Conservation (phyloP, 53 echinoderm and acorn worm species). For the Apostichopus leukothele region DNA sequence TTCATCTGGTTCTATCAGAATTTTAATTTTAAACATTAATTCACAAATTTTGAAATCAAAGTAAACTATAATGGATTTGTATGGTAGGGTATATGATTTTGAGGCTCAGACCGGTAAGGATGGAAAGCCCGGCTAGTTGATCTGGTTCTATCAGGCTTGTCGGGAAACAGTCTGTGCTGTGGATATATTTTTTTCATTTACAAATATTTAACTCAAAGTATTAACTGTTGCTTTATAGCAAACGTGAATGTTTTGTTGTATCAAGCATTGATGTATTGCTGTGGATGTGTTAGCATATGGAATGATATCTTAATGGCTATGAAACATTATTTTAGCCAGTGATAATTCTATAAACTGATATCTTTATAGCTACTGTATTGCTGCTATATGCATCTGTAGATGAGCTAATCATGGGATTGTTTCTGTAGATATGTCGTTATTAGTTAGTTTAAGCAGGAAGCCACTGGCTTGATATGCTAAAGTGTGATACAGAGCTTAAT, state of each 20-base stretch:
- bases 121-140: slow-evolving; percentile 93
- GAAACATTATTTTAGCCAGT: too few species aligned
- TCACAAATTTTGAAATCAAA: slow-evolving; percentile 84
- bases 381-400: too few species aligned
- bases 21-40: too few species aligned
- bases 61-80: slow-evolving; percentile 40
- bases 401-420: too few species aligned
- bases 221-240: too few species aligned
- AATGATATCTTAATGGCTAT: not conserved
- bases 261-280: not conserved
- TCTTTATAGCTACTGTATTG: too few species aligned
- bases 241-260: not conserved
- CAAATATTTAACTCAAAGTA: slow-evolving; percentile 86
- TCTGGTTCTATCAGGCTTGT: slow-evolving; percentile 87
- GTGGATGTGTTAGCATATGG: not conserved
- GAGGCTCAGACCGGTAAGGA: slow-evolving; percentile 70
- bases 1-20: too few species aligned
- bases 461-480: too few species aligned
- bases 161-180: slow-evolving; percentile 74
- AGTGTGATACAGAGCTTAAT: too few species aligned
- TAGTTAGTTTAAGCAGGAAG: too few species aligned
- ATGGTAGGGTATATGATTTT: slow-evolving; percentile 57
- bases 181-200: slow-evolving; percentile 80
- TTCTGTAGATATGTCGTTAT: too few species aligned
- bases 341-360: too few species aligned